Conservation (phyloP, 2,797 vertebrate species). For the Acestrorhynchus altus region DNA sequence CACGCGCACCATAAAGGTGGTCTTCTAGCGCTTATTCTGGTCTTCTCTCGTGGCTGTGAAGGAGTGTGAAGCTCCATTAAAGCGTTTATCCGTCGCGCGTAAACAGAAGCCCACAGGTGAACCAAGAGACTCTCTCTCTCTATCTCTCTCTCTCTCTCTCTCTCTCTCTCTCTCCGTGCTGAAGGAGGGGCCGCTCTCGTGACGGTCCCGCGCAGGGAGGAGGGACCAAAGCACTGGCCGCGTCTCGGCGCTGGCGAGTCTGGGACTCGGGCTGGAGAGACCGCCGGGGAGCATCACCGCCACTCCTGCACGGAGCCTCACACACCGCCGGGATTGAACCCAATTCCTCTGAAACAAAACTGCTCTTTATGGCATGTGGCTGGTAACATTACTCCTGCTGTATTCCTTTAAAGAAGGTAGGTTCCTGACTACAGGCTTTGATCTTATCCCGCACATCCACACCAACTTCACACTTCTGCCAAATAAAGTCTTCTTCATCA, state of each 20-base stretch:
- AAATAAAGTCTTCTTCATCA: not conserved
- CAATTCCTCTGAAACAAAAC: slow-evolving; percentile 90
- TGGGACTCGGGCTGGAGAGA: slow-evolving; percentile 85
- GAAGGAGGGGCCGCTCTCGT: slow-evolving; percentile 78
- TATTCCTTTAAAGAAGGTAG: slow-evolving; percentile 96
- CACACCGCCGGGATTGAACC: slow-evolving; percentile 85
- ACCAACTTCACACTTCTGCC: not conserved
- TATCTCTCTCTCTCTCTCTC: slow-evolving; percentile 63
- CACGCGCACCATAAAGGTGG: not conserved
- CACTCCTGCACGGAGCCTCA: slow-evolving; percentile 84
- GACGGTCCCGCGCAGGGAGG: slow-evolving; percentile 84
- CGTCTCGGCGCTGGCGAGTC: slow-evolving; percentile 80
- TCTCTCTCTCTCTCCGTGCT: slow-evolving; percentile 73
- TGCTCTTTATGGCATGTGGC: slow-evolving; percentile 99
- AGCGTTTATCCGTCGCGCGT: not conserved
- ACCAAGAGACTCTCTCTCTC: slow-evolving; percentile 25
- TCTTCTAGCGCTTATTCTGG: not conserved
- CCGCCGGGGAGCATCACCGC: slow-evolving; percentile 79
- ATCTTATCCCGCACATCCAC: not conserved
- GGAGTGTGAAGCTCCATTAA: not conserved
- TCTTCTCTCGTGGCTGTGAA: not conserved
- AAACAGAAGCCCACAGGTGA: not conserved
- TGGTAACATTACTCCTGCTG: slow-evolving; percentile 99
- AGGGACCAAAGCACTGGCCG: slow-evolving; percentile 77
- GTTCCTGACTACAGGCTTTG: slow-evolving; percentile 53